Conservation (phyloP, 2,888 invertebrate genomes). For the Coelinius sp. region DNA sequence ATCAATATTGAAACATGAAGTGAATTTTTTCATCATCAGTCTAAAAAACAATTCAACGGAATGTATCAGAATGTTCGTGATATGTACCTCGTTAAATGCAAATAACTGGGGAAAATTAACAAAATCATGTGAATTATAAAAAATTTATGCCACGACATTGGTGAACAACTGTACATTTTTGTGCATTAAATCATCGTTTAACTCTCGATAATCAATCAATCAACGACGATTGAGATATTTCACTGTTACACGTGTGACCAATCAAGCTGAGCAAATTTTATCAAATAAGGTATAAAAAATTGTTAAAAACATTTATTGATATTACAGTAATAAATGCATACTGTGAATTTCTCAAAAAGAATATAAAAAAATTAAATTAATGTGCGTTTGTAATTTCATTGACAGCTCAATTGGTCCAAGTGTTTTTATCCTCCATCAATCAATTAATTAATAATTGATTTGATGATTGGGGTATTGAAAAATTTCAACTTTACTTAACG, state of each 20-base stretch:
- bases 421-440: slow-evolving; percentile 36
- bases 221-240: slow-evolving; percentile 23
- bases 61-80: slow-evolving; percentile 32
- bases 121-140: neutral
- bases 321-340: slow-evolving; percentile 28
- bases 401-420: slow-evolving; percentile 53
- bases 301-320: neutral
- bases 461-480: slow-evolving; percentile 50
- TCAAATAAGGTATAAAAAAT: neutral
- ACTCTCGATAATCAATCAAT: neutral
- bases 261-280: slow-evolving; percentile 33
- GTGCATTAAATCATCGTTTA: slow-evolving; percentile 27
- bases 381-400: slow-evolving; percentile 5
- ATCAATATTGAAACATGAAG: neutral
- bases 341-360: neutral
- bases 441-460: slow-evolving; percentile 40
- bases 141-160: slow-evolving; percentile 47
- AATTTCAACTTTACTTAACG: slow-evolving; percentile 59
- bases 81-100: slow-evolving; percentile 33
- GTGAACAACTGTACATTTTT: slow-evolving; percentile 40
- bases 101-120: neutral
- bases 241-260: slow-evolving; percentile 36
- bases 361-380: neutral
- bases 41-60: slow-evolving; percentile 29
- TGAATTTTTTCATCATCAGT: slow-evolving; percentile 19